phyloP scores from a whole-genome alignment of 2,113 vertebrate species.

The Ciconia maguari region DNA sequence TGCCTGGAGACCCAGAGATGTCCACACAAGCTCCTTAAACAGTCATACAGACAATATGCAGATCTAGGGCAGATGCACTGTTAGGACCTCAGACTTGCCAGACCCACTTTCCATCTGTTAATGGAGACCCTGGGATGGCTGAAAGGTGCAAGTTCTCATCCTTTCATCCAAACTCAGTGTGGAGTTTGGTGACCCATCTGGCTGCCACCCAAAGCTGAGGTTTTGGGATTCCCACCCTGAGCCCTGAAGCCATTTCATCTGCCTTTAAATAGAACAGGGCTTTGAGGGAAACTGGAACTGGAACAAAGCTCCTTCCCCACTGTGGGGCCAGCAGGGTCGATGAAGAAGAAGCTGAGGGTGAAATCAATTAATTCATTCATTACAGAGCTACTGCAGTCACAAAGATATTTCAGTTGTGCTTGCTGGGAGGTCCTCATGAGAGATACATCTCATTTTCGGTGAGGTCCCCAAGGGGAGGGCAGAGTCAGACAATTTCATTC shows the following conservation, averaged over 20 bases:
- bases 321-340: background rate
- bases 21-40: background rate
- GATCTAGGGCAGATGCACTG: fast-evolving
- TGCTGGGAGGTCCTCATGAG: conserved; percentile 50
- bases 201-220: background rate
- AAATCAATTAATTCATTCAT: conserved; percentile 69
- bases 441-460: conserved; percentile 51
- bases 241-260: background rate
- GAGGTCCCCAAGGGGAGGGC: background rate
- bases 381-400: conserved; percentile 23
- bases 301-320: conserved; percentile 49
- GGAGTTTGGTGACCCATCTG: background rate
- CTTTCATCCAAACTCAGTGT: background rate
- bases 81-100: background rate
- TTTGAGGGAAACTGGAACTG: conserved; percentile 33
- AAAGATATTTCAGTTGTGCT: conserved; percentile 50
- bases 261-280: conserved; percentile 17
- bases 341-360: conserved; percentile 51
- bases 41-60: background rate
- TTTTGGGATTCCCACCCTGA: conserved; percentile 4
- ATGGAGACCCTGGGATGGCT: background rate
- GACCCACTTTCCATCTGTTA: background rate
- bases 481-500: conserved; percentile 5
- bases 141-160: background rate
- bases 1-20: background rate